Percentiles rank a stretch among this genome's conserved stretches.
These are phyloP conservation scores for Dascyllus trimaculatus DNA, from an alignment of 2,113 vertebrate genomes.

Conservation along the genomic window DNA sequence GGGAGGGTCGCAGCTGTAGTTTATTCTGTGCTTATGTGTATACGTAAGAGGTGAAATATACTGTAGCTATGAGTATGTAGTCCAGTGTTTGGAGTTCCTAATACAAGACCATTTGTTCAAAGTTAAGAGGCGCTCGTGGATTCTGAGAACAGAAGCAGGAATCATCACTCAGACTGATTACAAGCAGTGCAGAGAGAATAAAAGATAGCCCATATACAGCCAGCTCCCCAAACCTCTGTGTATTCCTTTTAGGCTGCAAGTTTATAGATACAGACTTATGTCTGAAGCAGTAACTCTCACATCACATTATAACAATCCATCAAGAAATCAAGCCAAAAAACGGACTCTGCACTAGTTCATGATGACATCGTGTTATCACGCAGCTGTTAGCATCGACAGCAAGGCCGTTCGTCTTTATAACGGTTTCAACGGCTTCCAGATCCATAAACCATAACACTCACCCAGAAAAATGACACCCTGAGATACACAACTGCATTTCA, in stretches of 20 bases:
- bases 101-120: no score
- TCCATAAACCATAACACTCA: conserved; percentile 45
- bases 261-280: conserved; percentile 17
- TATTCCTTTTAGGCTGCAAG: conserved; percentile 1
- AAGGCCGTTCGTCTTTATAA: conserved; percentile 32
- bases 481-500: conserved; percentile 57
- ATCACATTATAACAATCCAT: conserved; percentile 2
- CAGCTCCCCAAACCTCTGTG: conserved; percentile 8
- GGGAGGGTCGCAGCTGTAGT: no score
- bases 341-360: neutral
- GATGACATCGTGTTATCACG: conserved; percentile 26
- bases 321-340: conserved; percentile 3
- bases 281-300: conserved; percentile 11
- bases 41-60: no score
- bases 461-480: conserved; percentile 46
- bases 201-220: no score
- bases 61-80: no score
- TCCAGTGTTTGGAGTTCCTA: no score
- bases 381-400: conserved; percentile 50
- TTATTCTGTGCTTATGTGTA: no score
- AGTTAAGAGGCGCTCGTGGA: no score
- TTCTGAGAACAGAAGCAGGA: neutral
- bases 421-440: conserved; percentile 8
- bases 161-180: neutral
- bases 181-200: neutral